Percentiles rank a stretch among this genome's conserved stretches.
Conservation (phyloP, 2,888 invertebrate species). For the Caenorhabditis sp. region DNA sequence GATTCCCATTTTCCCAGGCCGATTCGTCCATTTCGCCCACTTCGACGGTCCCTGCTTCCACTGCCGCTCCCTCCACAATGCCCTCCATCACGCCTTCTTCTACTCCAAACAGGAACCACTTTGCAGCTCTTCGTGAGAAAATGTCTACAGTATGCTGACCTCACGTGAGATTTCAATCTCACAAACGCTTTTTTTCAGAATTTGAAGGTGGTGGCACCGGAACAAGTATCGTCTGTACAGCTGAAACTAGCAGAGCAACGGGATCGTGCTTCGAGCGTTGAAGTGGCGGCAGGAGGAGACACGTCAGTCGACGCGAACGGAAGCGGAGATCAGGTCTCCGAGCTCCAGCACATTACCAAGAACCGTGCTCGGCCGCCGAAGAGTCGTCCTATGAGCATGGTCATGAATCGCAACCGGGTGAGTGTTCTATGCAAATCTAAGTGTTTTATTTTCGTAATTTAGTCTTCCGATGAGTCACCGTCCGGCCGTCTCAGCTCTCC, state of each 20-base stretch:
- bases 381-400: constrained; percentile 65
- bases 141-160: constrained; percentile 38
- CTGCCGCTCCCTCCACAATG: constrained; percentile 9
- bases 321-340: constrained; percentile 49
- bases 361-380: constrained; percentile 59
- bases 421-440: not conserved
- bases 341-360: constrained; percentile 61
- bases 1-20: constrained; percentile 14
- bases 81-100: constrained; percentile 13
- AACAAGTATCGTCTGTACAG: constrained; percentile 34
- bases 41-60: not conserved
- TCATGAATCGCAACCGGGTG: constrained; percentile 51
- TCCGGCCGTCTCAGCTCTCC: constrained; percentile 47
- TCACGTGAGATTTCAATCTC: not conserved
- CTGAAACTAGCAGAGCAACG: constrained; percentile 38
- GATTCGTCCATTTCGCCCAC: constrained; percentile 11
- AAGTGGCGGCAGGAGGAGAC: constrained; percentile 26
- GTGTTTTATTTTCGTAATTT: not conserved
- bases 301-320: constrained; percentile 2
- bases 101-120: constrained; percentile 21
- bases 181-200: constrained; percentile 22
- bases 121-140: constrained; percentile 44
- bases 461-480: constrained; percentile 51
- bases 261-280: constrained; percentile 27
- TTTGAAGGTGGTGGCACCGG: constrained; percentile 51